phyloP scores from a whole-genome alignment of 2,797 vertebrate species.

The Spea hammondii region DNA sequence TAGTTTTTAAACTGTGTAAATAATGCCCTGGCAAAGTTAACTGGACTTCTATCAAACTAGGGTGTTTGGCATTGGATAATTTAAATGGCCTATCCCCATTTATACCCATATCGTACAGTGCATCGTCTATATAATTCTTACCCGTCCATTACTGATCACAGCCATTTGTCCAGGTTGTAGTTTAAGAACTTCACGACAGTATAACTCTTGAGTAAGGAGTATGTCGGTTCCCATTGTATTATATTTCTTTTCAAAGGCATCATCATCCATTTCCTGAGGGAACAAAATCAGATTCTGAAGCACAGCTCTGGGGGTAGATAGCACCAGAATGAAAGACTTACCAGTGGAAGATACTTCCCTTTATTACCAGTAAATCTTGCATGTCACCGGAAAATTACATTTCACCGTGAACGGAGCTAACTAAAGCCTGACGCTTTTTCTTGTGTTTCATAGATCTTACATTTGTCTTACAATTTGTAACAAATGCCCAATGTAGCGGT shows the following conservation, averaged over 20 bases:
- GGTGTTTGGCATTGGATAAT: background rate
- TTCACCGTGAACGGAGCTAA: too few relatives aligned
- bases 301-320: background rate
- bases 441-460: too few relatives aligned
- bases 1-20: too few relatives aligned
- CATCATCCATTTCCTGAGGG: conserved; percentile 80
- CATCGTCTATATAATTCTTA: conserved; percentile 66
- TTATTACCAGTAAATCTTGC: too few relatives aligned
- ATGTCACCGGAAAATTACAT: too few relatives aligned
- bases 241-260: conserved; percentile 92
- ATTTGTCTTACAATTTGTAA: too few relatives aligned
- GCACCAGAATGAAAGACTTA: too few relatives aligned
- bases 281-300: conserved; percentile 21
- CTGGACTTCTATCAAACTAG: too few relatives aligned
- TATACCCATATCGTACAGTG: background rate
- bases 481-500: too few relatives aligned
- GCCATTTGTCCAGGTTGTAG: conserved; percentile 80
- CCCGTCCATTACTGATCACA: conserved; percentile 88
- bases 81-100: background rate
- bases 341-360: too few relatives aligned
- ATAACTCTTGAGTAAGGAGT: conserved; percentile 83
- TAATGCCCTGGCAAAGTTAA: too few relatives aligned
- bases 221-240: conserved; percentile 87
- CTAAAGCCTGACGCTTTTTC: too few relatives aligned
- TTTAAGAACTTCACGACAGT: conserved; percentile 85